Base-by-base conservation (phyloP, 2,888 invertebrate species). In the Oscheius sp. region DNA sequence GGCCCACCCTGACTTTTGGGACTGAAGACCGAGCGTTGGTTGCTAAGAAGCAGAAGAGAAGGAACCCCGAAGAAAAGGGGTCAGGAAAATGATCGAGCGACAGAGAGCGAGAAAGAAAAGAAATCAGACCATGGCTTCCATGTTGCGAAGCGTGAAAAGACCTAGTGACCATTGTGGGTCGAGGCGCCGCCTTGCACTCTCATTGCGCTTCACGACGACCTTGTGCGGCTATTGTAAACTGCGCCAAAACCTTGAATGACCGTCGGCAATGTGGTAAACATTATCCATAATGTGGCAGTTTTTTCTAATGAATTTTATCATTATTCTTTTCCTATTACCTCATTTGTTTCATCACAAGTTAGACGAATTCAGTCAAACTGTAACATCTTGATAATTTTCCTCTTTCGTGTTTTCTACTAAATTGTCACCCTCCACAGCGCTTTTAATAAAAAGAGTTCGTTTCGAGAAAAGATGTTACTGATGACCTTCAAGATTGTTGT, bases 171-270 rank as follows among this genome's bases (percentile, higher is more conserved):
- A 52, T 52, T 52, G 66, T 27, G 35, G 66, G 66, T 66, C 66
- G 49, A 66, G 66, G 66, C 66, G 66, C 66, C 52, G 52, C 66
- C 66, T 66, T 56, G 69, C 69, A 69, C 69, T 69, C 21, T 18
- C 55, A 69, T 53, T 69, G 69, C 69, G 69, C 43, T 69, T 69
- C 21, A 35, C 41, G 43, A 56, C 69, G 69, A 69, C 69, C 69
- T 69, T 69, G 69, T 56, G 43, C 69, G 55, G 35, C 55, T 35
- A 69, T 69, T 69, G 69, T 69, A 69, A 69, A 69, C 43, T 69
- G 55, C 55, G 69, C 69, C 55, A 69, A 69, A 56, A 56, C 69
- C 69, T 69, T 69, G 69, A 69, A 69, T 69, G 69, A 66, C 66
- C 66, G 52, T 35, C 66, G 66, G 66, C 66, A 49, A 49, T 52